Conservation (phyloP, 92 coral and sea anemone species). For the Porites lobata region DNA sequence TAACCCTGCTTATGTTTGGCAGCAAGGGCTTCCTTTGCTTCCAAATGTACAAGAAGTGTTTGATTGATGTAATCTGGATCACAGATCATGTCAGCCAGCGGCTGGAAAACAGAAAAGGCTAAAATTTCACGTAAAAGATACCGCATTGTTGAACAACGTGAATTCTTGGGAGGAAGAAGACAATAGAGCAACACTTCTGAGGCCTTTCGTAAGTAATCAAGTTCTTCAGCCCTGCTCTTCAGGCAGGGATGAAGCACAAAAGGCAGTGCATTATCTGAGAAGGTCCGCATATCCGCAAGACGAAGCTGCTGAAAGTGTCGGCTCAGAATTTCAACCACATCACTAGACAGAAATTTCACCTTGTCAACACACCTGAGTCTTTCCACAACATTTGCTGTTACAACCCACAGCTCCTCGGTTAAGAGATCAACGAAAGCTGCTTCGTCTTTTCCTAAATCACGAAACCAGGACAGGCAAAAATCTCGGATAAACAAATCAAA, state of each 20-base stretch:
- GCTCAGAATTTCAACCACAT: conserved; percentile 90
- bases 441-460: conserved; percentile 93
- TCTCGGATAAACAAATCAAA: conserved; percentile 95
- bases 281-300: conserved; percentile 85
- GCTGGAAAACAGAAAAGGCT: conserved; percentile 94
- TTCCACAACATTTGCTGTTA: conserved; percentile 79
- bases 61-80: conserved; percentile 98
- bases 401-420: conserved; percentile 94
- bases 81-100: conserved; percentile 93
- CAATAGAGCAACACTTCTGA: conserved; percentile 91
- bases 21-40: conserved; percentile 90
- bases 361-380: conserved; percentile 87
- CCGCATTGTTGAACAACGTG: conserved; percentile 85
- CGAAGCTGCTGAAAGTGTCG: conserved; percentile 94
- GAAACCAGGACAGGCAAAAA: conserved; percentile 98
- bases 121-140: conserved; percentile 89
- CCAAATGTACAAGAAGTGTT: conserved; percentile 87
- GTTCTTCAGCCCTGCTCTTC: conserved; percentile 76
- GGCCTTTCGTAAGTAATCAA: conserved; percentile 85
- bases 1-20: conserved; percentile 97
- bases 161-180: conserved; percentile 79
- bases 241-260: conserved; percentile 94
- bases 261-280: conserved; percentile 84
- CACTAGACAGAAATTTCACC: conserved; percentile 93
- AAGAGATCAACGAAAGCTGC: conserved; percentile 90